Conservation (phyloP, 1,140 invertebrate genomes). For the Leptinotarsa undecemlineata region DNA sequence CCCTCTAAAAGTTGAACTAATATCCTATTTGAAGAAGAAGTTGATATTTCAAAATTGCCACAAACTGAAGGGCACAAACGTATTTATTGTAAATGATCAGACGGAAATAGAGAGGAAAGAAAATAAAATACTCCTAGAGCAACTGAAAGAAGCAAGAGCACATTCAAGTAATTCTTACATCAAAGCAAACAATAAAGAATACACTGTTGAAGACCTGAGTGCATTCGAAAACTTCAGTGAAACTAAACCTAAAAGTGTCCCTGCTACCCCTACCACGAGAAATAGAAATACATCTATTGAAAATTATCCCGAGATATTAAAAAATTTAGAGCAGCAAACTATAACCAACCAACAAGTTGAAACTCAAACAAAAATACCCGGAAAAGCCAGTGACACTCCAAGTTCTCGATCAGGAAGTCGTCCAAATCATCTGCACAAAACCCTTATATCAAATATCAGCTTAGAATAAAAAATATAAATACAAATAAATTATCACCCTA, state of each 20-base stretch:
- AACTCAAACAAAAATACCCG: neutral
- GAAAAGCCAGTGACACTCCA: neutral
- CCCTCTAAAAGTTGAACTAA: too few species aligned
- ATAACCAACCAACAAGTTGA: neutral
- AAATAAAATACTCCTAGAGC: neutral
- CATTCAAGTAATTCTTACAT: conserved; percentile 1
- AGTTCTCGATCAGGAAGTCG: neutral
- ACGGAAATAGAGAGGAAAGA: neutral
- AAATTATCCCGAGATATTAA: neutral
- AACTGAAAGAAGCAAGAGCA: neutral
- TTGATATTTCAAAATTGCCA: too few species aligned
- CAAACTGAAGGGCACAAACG: neutral
- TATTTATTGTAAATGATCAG: neutral
- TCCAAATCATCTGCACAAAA: neutral
- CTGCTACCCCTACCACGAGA: neutral
- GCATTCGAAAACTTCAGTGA: neutral
- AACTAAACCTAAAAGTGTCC: neutral
- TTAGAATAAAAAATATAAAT: neutral
- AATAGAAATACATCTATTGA: neutral
- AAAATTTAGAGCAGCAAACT: neutral
- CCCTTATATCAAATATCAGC: neutral
- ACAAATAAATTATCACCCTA: neutral
- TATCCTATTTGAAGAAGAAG: too few species aligned
- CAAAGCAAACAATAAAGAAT: neutral
- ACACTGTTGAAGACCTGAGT: neutral